phyloP scores from a whole-genome alignment of 2,888 invertebrate genomes.

The Polyommatus icarus region DNA sequence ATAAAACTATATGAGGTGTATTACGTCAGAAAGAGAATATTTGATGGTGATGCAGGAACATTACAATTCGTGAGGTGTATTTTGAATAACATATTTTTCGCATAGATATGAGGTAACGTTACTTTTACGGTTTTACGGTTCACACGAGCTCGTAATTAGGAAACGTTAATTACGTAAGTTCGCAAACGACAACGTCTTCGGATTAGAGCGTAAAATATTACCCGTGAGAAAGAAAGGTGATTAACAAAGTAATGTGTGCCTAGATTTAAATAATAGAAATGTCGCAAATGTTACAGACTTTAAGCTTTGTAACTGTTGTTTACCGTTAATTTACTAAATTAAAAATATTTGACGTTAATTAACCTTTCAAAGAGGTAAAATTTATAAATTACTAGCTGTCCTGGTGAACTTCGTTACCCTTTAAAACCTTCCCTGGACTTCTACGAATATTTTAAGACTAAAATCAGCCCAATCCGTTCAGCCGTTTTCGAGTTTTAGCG shows the following conservation, averaged over 20 bases:
- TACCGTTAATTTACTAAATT: neutral
- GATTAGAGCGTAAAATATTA: conserved; percentile 6
- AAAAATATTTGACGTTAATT: neutral
- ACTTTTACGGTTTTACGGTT: conserved; percentile 14
- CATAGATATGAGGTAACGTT: conserved; percentile 17
- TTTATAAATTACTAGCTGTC: too few relatives aligned
- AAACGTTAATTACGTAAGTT: conserved; percentile 17
- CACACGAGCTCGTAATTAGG: conserved; percentile 12
- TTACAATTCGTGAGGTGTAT: conserved; percentile 1
- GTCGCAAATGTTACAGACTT: neutral
- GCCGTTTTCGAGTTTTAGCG: too few relatives aligned
- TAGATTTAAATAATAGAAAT: neutral
- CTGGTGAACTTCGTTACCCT: too few relatives aligned
- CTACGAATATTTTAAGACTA: too few relatives aligned
- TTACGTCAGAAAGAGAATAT: neutral
- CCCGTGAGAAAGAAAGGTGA: conserved; percentile 8
- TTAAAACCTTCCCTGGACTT: too few relatives aligned
- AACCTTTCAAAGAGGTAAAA: neutral
- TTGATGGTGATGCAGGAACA: neutral
- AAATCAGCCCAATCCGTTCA: too few relatives aligned
- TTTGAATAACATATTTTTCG: conserved; percentile 1
- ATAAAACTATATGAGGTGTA: neutral
- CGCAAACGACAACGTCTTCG: neutral
- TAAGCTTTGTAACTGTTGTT: neutral
- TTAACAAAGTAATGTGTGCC: conserved; percentile 2